Percentiles rank a stretch among this genome's conserved stretches.
Evolutionary conservation across 1,140 invertebrate genomes (phyloP).

Genomic region (Asobara japonica): DNA sequence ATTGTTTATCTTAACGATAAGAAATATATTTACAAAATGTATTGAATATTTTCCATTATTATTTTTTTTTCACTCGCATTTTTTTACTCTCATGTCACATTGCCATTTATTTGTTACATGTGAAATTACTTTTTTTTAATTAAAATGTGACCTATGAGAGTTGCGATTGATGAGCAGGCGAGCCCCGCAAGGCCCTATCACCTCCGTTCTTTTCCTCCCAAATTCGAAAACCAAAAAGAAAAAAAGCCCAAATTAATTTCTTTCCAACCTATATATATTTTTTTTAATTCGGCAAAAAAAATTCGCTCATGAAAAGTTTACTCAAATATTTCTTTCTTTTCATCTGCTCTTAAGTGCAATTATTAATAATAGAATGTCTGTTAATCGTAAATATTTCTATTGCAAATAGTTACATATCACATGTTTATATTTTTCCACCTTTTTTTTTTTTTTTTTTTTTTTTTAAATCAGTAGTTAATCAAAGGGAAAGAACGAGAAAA

Average conservation of each 20-base stretch:
- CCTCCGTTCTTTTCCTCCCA: slow-evolving; percentile 19
- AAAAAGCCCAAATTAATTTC: neutral
- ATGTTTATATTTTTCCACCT: slow-evolving; percentile 38
- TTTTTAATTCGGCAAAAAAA: slow-evolving; percentile 5
- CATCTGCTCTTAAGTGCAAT: slow-evolving; percentile 6
- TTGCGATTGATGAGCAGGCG: neutral
- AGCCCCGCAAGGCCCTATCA: neutral
- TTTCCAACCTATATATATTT: neutral
- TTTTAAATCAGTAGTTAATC: slow-evolving; percentile 34
- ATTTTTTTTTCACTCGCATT: slow-evolving; percentile 25
- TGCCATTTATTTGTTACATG: neutral
- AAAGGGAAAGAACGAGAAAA: slow-evolving; percentile 47
- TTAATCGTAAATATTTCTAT: slow-evolving; percentile 58
- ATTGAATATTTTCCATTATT: slow-evolving; percentile 47
- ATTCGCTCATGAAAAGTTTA: neutral
- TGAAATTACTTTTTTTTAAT: neutral
- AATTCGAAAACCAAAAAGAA: neutral
- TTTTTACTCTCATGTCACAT: slow-evolving; percentile 2
- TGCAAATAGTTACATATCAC: slow-evolving; percentile 61
- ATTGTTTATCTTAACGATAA: slow-evolving; percentile 41
- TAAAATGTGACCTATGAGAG: neutral
- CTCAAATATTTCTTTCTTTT: slow-evolving; percentile 5
- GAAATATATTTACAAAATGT: slow-evolving; percentile 55
- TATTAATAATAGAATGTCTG: slow-evolving; percentile 47
- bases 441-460: slow-evolving; percentile 36